A percentile compares a stretch with the other conserved stretches of the same genome.
Conservation (phyloP, 2,888 invertebrate species). For the Pediacus dermestoides region DNA sequence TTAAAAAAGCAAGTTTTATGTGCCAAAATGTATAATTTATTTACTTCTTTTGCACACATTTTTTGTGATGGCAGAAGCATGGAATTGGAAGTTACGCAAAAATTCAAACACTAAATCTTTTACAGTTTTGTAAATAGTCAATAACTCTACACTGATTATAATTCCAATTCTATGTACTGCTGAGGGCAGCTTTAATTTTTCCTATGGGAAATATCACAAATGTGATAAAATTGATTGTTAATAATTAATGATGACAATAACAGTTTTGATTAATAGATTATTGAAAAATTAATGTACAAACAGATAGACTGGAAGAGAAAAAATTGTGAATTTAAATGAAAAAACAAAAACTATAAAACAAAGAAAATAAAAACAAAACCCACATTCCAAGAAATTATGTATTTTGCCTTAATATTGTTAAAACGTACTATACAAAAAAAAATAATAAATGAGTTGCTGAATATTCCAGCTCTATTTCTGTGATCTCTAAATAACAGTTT, state of each 20-base stretch:
- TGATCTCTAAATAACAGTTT: constrained; percentile 46
- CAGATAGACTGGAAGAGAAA: constrained; percentile 43
- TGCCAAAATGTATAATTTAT: constrained; percentile 28
- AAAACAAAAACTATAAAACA: constrained; percentile 4
- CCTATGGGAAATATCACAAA: constrained; percentile 20
- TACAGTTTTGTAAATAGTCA: neutral
- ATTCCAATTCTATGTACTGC: constrained; percentile 5
- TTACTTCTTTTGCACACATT: constrained; percentile 15
- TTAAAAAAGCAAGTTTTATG: constrained; percentile 21
- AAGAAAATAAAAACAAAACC: constrained; percentile 17
- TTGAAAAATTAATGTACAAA: constrained; percentile 30
- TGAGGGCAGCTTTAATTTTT: constrained; percentile 41
- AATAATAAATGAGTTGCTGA: constrained; percentile 29
- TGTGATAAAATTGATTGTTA: constrained; percentile 24
- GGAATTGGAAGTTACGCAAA: neutral
- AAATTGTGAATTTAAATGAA: constrained; percentile 17
- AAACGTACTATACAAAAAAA: constrained; percentile 30
- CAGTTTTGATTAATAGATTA: constrained; percentile 16
- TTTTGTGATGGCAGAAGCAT: neutral
- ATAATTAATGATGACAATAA: constrained; percentile 36
- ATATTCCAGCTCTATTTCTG: constrained; percentile 49
- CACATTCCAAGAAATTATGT: constrained; percentile 35
- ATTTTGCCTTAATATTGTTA: constrained; percentile 27
- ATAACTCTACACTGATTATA: too few relatives aligned
- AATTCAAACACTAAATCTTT: constrained; percentile 2